Conservation (phyloP, 2,888 invertebrate species). For the Sericinus montela region DNA sequence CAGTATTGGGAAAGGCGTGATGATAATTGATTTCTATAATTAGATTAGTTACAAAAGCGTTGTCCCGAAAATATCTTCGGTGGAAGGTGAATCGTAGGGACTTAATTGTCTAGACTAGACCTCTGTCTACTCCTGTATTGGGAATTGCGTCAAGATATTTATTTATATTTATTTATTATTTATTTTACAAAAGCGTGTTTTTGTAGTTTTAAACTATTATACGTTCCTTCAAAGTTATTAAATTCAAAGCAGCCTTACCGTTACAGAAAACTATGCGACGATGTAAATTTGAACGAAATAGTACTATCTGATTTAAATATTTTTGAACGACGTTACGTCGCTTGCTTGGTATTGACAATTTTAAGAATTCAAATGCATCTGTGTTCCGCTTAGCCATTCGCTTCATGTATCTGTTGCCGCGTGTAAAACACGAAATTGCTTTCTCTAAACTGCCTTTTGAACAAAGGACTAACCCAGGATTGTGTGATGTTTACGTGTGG, state of each 20-base stretch:
- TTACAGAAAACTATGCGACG: background rate
- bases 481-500: slow-evolving; percentile 34
- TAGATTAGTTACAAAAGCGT: too few species aligned
- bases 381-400: background rate
- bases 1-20: too few species aligned
- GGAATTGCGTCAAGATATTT: too few species aligned
- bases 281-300: background rate
- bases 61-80: too few species aligned
- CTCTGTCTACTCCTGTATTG: too few species aligned
- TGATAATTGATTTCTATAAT: too few species aligned
- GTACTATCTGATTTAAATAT: background rate
- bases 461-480: slow-evolving; percentile 54
- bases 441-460: slow-evolving; percentile 59
- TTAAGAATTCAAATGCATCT: background rate
- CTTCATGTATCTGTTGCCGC: slow-evolving; percentile 36
- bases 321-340: background rate
- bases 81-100: too few species aligned
- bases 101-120: too few species aligned
- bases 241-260: background rate
- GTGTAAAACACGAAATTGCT: slow-evolving; percentile 69
- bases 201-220: too few species aligned
- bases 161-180: too few species aligned
- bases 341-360: background rate
- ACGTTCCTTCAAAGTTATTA: too few species aligned
- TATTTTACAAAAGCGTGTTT: too few species aligned